A percentile compares a stretch with the other conserved stretches of the same genome.
Conservation (phyloP, 2,888 invertebrate genomes). For the Brenthis ino region DNA sequence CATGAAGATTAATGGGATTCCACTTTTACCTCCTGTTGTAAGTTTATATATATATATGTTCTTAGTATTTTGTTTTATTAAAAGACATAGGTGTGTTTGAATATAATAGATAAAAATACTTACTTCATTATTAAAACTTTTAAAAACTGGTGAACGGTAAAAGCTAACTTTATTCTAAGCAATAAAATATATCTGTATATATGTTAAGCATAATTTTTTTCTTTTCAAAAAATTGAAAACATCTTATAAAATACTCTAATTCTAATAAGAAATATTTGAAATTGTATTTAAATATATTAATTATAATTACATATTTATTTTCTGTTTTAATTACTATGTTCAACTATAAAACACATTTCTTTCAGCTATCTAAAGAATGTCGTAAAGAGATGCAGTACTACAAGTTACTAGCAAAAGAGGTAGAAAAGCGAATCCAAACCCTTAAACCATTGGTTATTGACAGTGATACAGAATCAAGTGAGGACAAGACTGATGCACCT, state of each 20-base stretch:
- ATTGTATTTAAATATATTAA: background rate
- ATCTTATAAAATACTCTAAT: too few species aligned
- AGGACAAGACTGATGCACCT: constrained; percentile 60
- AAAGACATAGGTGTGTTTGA: too few species aligned
- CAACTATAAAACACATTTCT: constrained; percentile 15
- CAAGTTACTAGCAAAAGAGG: constrained; percentile 84
- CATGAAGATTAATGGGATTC: constrained; percentile 87
- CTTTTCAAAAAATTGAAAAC: too few species aligned
- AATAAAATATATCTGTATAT: too few species aligned
- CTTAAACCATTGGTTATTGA: constrained; percentile 63
- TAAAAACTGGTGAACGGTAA: too few species aligned
- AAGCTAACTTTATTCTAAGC: constrained; percentile 24
- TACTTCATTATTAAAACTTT: too few species aligned
- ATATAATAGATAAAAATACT: too few species aligned
- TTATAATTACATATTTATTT: background rate
- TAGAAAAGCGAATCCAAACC: constrained; percentile 82
- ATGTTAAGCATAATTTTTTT: too few species aligned
- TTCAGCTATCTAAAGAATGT: constrained; percentile 84
- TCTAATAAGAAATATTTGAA: background rate
- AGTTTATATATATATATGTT: constrained; percentile 51
- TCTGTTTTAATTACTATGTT: constrained; percentile 7
- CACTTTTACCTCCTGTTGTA: constrained; percentile 90
- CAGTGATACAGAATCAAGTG: constrained; percentile 54
- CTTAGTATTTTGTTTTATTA: background rate
- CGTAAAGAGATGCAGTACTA: constrained; percentile 86